Evolutionary conservation across 1,140 invertebrate genomes (phyloP).

Genomic region (Zeugodacus cucurbitae): DNA sequence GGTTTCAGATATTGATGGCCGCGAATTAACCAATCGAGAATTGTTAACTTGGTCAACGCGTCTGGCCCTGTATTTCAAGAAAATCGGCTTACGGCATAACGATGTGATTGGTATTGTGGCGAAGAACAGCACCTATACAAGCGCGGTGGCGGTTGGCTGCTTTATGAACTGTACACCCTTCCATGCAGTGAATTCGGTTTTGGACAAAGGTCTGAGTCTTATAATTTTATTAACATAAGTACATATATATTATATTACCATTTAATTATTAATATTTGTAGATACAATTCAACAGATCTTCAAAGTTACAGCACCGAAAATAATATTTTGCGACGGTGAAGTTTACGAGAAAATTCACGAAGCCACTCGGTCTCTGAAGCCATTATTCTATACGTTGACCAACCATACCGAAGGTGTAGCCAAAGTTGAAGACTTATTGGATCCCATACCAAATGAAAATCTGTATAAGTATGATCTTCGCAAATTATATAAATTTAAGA

Average conservation of each 20-base stretch:
- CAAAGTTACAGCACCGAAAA: slow-evolving; percentile 50
- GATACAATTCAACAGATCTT: slow-evolving; percentile 48
- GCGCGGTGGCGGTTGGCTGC: slow-evolving; percentile 55
- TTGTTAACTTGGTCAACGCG: slow-evolving; percentile 56
- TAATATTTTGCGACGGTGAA: slow-evolving; percentile 58
- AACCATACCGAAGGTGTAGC: slow-evolving; percentile 48
- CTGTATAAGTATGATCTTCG: slow-evolving; percentile 44
- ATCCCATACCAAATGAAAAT: slow-evolving; percentile 49
- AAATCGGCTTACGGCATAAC: slow-evolving; percentile 50
- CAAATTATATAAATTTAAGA: neutral
- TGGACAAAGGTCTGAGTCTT: slow-evolving; percentile 51
- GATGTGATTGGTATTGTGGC: slow-evolving; percentile 59
- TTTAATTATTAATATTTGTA: too few relatives aligned
- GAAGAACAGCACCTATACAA: slow-evolving; percentile 55
- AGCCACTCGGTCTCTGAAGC: slow-evolving; percentile 51
- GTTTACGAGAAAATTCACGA: slow-evolving; percentile 54
- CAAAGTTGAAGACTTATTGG: slow-evolving; percentile 51
- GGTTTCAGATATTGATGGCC: slow-evolving; percentile 54
- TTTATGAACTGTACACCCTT: slow-evolving; percentile 58
- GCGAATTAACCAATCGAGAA: slow-evolving; percentile 50
- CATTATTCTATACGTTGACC: slow-evolving; percentile 54
- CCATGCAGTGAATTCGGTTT: slow-evolving; percentile 50
- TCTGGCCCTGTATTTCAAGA: slow-evolving; percentile 54
- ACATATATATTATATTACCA: too few relatives aligned
- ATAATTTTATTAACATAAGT: neutral